A percentile compares a stretch with the other conserved stretches of the same genome.
Evolutionary conservation across 2,797 vertebrate species (phyloP).

Genomic region (Oreochromis grahami): DNA sequence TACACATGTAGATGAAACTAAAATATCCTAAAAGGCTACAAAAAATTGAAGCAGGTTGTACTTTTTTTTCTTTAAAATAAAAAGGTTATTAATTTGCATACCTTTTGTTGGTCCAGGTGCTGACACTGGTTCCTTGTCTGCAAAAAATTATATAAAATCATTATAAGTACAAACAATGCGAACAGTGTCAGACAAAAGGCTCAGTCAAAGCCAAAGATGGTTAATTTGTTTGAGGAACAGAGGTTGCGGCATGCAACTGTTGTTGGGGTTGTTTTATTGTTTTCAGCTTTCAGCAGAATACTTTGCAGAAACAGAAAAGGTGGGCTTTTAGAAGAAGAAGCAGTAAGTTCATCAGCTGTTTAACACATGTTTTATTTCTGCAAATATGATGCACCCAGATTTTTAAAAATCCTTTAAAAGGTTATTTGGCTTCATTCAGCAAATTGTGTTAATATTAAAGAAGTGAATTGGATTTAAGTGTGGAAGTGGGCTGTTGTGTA

Average conservation of each 20-base stretch:
- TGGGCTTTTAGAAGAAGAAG: background rate
- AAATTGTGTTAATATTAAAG: background rate
- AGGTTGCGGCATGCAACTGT: background rate
- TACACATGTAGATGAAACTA: background rate
- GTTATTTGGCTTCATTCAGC: background rate
- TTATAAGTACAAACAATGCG: slow-evolving; percentile 13
- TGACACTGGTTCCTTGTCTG: slow-evolving; percentile 80
- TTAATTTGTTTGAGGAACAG: background rate
- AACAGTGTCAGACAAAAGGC: background rate
- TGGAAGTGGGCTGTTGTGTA: background rate
- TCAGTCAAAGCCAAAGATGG: background rate
- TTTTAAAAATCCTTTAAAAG: background rate
- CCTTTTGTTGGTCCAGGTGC: slow-evolving; percentile 91
- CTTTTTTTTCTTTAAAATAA: background rate
- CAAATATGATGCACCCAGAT: background rate
- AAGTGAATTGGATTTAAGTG: background rate
- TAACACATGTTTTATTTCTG: background rate
- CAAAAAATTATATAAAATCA: slow-evolving; percentile 55
- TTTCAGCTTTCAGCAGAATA: background rate
- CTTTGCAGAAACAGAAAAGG: background rate
- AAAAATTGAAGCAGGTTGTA: background rate
- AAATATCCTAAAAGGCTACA: background rate
- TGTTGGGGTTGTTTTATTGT: background rate
- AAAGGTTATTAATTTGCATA: slow-evolving; percentile 56
- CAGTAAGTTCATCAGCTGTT: background rate